Evolutionary conservation across 1,140 invertebrate species (phyloP).

Genomic region (Diorhabda sublineata): DNA sequence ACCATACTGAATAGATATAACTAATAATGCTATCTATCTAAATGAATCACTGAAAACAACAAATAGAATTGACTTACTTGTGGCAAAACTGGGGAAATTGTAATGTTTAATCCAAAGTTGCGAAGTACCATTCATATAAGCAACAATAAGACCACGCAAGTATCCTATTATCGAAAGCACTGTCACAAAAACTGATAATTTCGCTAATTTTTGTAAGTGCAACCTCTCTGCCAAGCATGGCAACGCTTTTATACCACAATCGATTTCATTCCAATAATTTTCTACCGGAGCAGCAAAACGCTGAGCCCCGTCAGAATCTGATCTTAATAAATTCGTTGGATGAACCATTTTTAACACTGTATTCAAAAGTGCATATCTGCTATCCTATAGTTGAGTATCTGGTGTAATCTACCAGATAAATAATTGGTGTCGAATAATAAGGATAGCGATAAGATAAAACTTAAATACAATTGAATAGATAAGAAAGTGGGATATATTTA

Average conservation of each 20-base stretch:
- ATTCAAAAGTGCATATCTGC: conserved; percentile 13
- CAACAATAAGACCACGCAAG: conserved; percentile 53
- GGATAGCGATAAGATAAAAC: neutral
- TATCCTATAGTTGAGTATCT: neutral
- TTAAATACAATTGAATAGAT: no score
- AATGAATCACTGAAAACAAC: no score
- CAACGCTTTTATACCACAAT: conserved; percentile 57
- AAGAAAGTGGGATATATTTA: no score
- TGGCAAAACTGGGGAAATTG: neutral
- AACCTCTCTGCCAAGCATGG: conserved; percentile 50
- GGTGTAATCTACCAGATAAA: neutral
- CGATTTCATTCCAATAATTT: conserved; percentile 52
- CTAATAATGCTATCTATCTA: no score
- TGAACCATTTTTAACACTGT: conserved; percentile 37
- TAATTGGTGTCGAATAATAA: neutral
- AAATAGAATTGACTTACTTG: neutral
- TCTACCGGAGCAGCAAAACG: conserved; percentile 29
- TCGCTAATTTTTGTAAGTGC: conserved; percentile 56
- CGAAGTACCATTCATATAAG: conserved; percentile 56
- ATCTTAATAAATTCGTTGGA: conserved; percentile 37
- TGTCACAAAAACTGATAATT: conserved; percentile 51
- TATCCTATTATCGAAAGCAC: conserved; percentile 52
- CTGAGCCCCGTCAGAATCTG: conserved; percentile 45
- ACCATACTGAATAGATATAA: no score
- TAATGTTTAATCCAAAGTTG: conserved; percentile 41